Evolutionary conservation across 2,113 vertebrate genomes (phyloP).

Genomic region (Corvus hawaiiensis): DNA sequence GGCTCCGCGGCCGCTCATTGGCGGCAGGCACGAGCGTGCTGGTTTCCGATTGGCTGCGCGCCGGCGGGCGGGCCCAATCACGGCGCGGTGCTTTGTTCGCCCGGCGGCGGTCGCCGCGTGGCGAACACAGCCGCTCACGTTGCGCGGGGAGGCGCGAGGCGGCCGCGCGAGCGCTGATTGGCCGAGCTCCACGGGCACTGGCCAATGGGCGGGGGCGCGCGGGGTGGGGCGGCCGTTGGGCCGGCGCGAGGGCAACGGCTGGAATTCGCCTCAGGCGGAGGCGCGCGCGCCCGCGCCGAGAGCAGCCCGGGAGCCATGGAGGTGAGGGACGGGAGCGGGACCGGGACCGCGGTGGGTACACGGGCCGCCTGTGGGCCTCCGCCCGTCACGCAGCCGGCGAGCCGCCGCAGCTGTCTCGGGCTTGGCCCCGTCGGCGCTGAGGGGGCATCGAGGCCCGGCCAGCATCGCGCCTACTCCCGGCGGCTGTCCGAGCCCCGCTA

Average conservation of each 20-base stretch:
- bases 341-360: accelerated
- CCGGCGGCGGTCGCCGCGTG: no score
- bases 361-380: neutral
- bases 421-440: neutral
- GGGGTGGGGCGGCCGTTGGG: neutral
- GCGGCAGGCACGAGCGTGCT: no score
- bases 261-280: neutral
- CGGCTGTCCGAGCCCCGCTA: neutral
- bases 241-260: neutral
- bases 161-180: no score
- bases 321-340: neutral
- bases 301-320: neutral
- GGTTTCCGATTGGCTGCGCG: no score
- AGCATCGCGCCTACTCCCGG: neutral
- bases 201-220: neutral
- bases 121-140: no score
- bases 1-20: no score
- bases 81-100: no score
- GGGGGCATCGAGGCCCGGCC: neutral
- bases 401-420: no score
- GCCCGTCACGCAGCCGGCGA: no score
- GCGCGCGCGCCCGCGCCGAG: neutral
- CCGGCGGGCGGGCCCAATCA: no score
- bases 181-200: neutral
- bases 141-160: no score